Base-by-base conservation (phyloP, 2,888 invertebrate species). In the Rutpela maculata region DNA sequence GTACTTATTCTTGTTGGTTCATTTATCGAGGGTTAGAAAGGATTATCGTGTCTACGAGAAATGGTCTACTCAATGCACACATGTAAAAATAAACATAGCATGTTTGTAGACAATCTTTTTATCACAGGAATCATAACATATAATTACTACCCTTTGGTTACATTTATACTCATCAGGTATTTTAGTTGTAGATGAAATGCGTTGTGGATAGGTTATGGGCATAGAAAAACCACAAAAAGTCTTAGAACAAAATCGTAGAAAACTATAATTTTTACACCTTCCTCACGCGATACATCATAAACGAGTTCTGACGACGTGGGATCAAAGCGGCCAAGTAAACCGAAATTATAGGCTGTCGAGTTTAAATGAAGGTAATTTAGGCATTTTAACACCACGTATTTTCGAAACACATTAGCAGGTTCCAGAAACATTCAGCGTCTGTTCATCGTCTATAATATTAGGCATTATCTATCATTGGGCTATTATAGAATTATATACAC, bases 321-420 rank as follows among this genome's bases (percentile, higher is more conserved):
- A 83, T 83, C 82, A 78, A 78, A 82, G 80, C 85, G 85, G 84
- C 82, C 81, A 80, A 86, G 88, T 87, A 89, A 89, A 87, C 88
- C 88, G 77, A 89, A 89, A 89, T 89, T 88, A 89, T 84, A 89
- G 88, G 88, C 87, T 89, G 89, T 88, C 89, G 84, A 81, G 80
- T 78, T 80, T 77, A 87, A 89, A 88, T 87, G 86, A 85, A 86
- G 87, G 88, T 88, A 89, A 89, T 89, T 89, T 89, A 83, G 87
- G 85, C 85, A 87, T 88, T 89, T 89, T 89, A 89, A 88, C 88
- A 87, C 89, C 85, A 84, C 84, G 84, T 84, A 85, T 85, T 85
- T 87, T 88, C 80, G 82, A 85, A 86, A 86, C 84, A 80, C 81
- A 85, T 87, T 87, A 86, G 82, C 85, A 85, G 85, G 84, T 83